Conservation (phyloP, 1,140 invertebrate species). For the Ptiloglossa arizonensis region DNA sequence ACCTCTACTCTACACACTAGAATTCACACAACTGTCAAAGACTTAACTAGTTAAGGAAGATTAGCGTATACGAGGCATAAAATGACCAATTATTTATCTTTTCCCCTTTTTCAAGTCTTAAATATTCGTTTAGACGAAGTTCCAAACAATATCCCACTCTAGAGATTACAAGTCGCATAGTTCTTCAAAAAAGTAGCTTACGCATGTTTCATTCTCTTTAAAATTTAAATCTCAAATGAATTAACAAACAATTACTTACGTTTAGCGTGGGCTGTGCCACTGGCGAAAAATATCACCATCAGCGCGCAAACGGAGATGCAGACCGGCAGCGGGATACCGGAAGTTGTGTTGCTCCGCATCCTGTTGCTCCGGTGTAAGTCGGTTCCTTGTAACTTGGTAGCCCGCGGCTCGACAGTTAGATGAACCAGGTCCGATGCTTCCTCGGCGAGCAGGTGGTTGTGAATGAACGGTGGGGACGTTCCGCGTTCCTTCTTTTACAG, state of each 20-base stretch:
- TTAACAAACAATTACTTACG: slow-evolving; percentile 60
- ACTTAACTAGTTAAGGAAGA: too few species aligned
- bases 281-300: slow-evolving; percentile 48
- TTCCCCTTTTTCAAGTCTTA: neutral
- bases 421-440: slow-evolving; percentile 62
- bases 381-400: neutral
- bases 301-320: slow-evolving; percentile 50
- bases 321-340: slow-evolving; percentile 49
- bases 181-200: too few species aligned
- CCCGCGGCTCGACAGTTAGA: neutral
- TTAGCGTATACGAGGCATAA: too few species aligned
- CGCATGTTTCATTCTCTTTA: neutral
- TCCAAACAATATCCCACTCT: neutral
- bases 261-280: slow-evolving; percentile 54
- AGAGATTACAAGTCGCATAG: too few species aligned
- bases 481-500: slow-evolving; percentile 71
- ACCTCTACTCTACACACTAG: too few species aligned
- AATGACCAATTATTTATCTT: too few species aligned
- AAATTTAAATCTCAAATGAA: neutral
- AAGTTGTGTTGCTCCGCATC: slow-evolving; percentile 17
- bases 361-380: too few species aligned
- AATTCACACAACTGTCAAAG: too few species aligned
- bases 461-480: slow-evolving; percentile 71
- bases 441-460: slow-evolving; percentile 72
- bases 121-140: neutral